A percentile compares a stretch with the other conserved stretches of the same genome.
These are phyloP conservation scores for Ameiurus melas DNA, from an alignment of 2,113 vertebrate genomes.

Conservation along the genomic window DNA sequence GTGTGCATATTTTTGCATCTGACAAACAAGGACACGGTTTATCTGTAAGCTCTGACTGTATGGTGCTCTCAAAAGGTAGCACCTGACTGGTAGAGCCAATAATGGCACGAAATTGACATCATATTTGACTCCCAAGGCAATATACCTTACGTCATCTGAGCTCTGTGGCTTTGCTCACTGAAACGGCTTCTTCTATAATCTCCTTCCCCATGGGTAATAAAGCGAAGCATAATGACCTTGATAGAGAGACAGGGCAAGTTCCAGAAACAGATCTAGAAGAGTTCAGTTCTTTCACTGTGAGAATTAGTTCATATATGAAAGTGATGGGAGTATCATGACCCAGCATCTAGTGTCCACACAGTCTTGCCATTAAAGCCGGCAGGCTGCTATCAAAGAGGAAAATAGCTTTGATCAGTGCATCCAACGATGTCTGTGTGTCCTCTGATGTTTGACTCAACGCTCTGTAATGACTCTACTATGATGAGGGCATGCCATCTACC, in stretches of 20 bases:
- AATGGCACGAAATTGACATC: not conserved
- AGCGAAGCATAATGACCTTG: not conserved
- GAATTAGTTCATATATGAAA: not conserved
- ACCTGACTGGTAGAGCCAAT: not conserved
- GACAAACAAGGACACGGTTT: not conserved
- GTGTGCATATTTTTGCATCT: not conserved
- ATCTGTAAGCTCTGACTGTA: not conserved
- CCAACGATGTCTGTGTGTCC: not conserved
- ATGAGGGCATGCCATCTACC: not conserved
- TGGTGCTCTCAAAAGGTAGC: not conserved
- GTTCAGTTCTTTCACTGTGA: not conserved
- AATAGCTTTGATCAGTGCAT: constrained; percentile 24
- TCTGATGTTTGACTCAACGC: constrained; percentile 25
- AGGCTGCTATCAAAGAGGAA: constrained; percentile 27
- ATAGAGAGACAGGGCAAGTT: not conserved
- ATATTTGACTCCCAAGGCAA: constrained; percentile 4
- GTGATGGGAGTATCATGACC: not conserved
- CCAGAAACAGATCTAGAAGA: not conserved
- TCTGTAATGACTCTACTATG: constrained; percentile 8
- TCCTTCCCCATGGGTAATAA: constrained; percentile 12
- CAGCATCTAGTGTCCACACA: constrained; percentile 2
- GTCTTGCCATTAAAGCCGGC: not conserved
- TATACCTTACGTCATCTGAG: not conserved
- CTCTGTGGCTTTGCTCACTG: not conserved
- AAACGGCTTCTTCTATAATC: not conserved